Evolutionary conservation across 2,113 vertebrate genomes (phyloP), one percentile per base, ranked within the genome.

Genomic region (Miniopterus natalensis): DNA sequence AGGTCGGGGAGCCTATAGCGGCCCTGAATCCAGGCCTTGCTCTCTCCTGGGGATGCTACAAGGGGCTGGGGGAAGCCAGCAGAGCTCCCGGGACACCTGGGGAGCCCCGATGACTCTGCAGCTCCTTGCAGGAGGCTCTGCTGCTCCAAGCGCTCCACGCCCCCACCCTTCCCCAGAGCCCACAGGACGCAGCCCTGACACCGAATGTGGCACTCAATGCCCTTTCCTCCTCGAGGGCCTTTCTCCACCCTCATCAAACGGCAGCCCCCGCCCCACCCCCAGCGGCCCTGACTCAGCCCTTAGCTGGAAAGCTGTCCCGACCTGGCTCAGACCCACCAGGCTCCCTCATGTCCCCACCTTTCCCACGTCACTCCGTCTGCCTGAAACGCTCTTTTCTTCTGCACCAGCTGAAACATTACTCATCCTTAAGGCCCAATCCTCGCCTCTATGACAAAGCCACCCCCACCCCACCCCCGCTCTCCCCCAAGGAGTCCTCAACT

Each of bases 391-490:
- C 73, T 61, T 47, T 15, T 45, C 84, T 63, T 40, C 40, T 42
- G 83, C 27, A 29, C 51, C 68, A 15, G 86, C 17, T 45, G 68
- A 90, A n/a, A 20, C 23, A 84, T 85, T 68, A 77, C 92, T 95
- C 95, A 91, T 89, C 89, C 66, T 18, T 2, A 10, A 23, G 75
- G 45, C 21, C 57, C 84, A 65, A 80, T 77, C 90, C 78, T 47
- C 17, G 20, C 47, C 65, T 71, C 53, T 18, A 2, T 4, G 47
- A 51, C 17, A 61, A 77, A 94, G 81, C 61, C 92, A 27, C 65
- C 88, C 84, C 71, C 95, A 84, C 13, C 77, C 51, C 12, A 42
- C 20, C 61, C 89, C 40, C 27, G 21, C 74, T 45, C 84, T 42
- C 45, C 84, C 80, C 71, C 53, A 12, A 23, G 65, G 73, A 95